Percentiles rank a stretch among this genome's conserved stretches.
These are phyloP conservation scores for Sebastes diploproa DNA, from an alignment of 2,797 vertebrate species.

Conservation along the genomic window DNA sequence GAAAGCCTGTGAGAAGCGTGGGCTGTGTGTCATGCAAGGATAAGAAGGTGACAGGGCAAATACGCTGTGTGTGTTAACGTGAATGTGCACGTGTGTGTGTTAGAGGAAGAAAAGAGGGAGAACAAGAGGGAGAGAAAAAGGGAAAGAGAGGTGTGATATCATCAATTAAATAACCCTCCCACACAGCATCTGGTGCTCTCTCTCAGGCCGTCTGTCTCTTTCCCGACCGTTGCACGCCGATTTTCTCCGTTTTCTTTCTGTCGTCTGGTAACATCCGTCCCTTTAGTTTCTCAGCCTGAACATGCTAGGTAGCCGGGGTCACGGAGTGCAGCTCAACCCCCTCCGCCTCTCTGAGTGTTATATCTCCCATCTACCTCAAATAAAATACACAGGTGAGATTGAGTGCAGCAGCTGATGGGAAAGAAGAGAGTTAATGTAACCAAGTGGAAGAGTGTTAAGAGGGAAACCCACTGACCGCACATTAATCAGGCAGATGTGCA, in stretches of 20 bases:
- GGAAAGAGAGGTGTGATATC: constrained; percentile 76
- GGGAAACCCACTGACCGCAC: constrained; percentile 81
- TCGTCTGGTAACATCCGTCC: constrained; percentile 25
- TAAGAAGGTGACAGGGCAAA: constrained; percentile 69
- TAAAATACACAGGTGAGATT: constrained; percentile 10
- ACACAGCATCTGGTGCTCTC: constrained; percentile 79
- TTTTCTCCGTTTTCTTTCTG: constrained; percentile 36
- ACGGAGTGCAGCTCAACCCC: background rate
- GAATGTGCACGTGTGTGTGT: constrained; percentile 20
- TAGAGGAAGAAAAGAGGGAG: constrained; percentile 40
- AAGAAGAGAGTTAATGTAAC: constrained; percentile 3
- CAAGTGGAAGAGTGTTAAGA: constrained; percentile 44
- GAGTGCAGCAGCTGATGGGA: constrained; percentile 4
- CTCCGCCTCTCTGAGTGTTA: background rate
- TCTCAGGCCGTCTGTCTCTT: constrained; percentile 69
- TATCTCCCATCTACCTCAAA: background rate
- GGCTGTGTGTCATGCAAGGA: constrained; percentile 51
- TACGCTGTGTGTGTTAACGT: constrained; percentile 26
- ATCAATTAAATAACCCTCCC: constrained; percentile 82
- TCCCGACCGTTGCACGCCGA: constrained; percentile 33
- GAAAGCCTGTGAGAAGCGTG: constrained; percentile 4
- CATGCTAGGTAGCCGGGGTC: background rate
- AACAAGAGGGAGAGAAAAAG: constrained; percentile 57
- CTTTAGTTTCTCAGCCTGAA: constrained; percentile 7
- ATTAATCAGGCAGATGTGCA: constrained; percentile 84